These are phyloP conservation scores for Diuraphis noxia DNA, from an alignment of 1,140 invertebrate species.

Conservation along the genomic window DNA sequence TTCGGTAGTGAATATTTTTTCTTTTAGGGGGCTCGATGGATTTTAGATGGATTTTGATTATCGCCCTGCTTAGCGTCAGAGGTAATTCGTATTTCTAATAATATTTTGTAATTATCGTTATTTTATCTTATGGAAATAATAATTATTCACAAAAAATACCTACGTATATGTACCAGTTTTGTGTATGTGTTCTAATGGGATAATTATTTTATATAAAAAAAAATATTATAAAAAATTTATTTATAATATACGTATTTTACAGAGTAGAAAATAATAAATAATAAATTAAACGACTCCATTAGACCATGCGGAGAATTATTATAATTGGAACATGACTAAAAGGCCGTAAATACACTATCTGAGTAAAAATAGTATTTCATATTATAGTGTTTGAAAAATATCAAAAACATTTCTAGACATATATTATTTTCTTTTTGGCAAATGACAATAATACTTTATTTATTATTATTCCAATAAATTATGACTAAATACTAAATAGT, in stretches of 20 bases:
- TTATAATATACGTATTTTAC: background rate
- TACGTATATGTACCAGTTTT: background rate
- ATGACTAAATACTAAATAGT: background rate
- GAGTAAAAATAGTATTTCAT: background rate
- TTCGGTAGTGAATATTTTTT: slow-evolving; percentile 50
- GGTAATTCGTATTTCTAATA: slow-evolving; percentile 23
- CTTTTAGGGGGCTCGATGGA: slow-evolving; percentile 50
- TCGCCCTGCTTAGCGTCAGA: slow-evolving; percentile 39
- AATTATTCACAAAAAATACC: background rate
- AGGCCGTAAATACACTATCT: slow-evolving; percentile 13
- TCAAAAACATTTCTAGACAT: background rate
- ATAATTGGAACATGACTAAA: slow-evolving; percentile 51
- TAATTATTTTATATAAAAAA: background rate
- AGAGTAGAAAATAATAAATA: background rate
- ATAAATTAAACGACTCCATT: slow-evolving; percentile 14
- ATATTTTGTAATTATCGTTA: background rate
- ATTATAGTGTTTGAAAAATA: background rate
- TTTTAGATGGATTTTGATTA: slow-evolving; percentile 52
- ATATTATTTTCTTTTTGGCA: background rate
- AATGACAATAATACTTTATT: background rate
- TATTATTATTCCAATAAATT: background rate
- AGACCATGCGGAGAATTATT: background rate
- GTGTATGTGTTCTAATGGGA: background rate
- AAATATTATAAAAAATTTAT: slow-evolving; percentile 7
- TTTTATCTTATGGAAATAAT: background rate